Evolutionary conservation across 2,888 invertebrate genomes (phyloP), one percentile per base, ranked within the genome.

Genomic region (Caenorhabditis macrosperma): DNA sequence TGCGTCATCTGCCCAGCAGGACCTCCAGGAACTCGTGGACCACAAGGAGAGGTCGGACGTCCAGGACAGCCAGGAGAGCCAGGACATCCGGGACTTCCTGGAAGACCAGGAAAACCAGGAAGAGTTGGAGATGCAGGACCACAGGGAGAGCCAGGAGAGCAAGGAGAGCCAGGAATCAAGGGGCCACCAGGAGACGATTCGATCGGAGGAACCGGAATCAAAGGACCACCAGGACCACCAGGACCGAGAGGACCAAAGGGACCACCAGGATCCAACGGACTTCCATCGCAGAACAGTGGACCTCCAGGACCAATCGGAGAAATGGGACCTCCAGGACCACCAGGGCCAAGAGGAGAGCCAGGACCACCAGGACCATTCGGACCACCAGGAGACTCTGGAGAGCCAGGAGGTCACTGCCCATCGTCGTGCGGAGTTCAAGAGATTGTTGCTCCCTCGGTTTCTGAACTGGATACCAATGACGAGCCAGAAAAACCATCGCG

Each of bases 1-100:
- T 90, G 89, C 74, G 89, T 90, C 17, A 88, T 90, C 55, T 90
- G 90, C 71, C 90, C 90, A 22, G 87, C 90, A 12, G 90, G 90
- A 30, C 88, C 88, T 33, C 88, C 89, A 33, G 89, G 90, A 57
- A 85, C 85, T 46, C 85, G 90, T 10, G 90, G 86, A 74, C 83
- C 83, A 46, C 89, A 90, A 72, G 90, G 90, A 72, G 90, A 90
- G 55, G 83, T 87, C 6, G 90, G 89, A 33, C 66, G 86, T 7
- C 80, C 86, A 15, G 90, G 90, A 35, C 77, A 83, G 9, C 83
- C 86, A 7, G 90, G 88, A 61, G 86, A 87, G 24, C 81, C 87
- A 7, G 89, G 88, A 46, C 87, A 86, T 57, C 86, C 87, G 15
- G 88, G 88, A 5, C 79, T 87, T 17, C 87, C 88, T 17, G 89